Conservation (phyloP, 2,888 invertebrate species). For the Dicranocentrus wangi region DNA sequence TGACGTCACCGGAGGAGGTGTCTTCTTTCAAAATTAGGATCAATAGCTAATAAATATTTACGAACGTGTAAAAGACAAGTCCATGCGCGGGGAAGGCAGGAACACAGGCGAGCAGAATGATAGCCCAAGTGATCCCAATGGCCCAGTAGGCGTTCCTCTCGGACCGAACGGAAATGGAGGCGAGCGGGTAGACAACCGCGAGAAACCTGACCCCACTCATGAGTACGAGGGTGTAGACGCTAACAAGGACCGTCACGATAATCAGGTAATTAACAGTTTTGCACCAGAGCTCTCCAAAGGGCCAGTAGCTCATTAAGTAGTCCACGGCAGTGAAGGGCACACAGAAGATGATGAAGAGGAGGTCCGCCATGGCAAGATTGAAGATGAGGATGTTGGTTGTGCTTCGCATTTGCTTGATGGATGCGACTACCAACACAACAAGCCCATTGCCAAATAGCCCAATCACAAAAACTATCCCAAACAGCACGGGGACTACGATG, state of each 20-base stretch:
- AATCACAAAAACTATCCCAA: constrained; percentile 88
- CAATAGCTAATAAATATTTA: no score
- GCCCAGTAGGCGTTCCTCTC: constrained; percentile 87
- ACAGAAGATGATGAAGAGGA: constrained; percentile 93
- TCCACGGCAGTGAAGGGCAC: constrained; percentile 95
- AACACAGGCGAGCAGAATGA: constrained; percentile 84
- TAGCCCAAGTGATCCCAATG: constrained; percentile 86
- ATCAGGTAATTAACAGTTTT: constrained; percentile 92
- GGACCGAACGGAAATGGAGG: constrained; percentile 88
- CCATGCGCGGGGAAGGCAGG: constrained; percentile 87
- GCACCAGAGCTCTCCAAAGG: constrained; percentile 90
- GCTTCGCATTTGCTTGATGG: constrained; percentile 83
- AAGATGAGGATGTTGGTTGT: constrained; percentile 94
- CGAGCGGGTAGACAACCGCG: constrained; percentile 94
- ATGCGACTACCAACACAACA: constrained; percentile 90
- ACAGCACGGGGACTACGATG: constrained; percentile 86
- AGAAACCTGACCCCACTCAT: constrained; percentile 94
- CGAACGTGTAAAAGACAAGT: constrained; percentile 81
- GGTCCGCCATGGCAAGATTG: constrained; percentile 90
- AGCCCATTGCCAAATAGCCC: constrained; percentile 91
- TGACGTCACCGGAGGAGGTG: no score
- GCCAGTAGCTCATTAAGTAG: constrained; percentile 91
- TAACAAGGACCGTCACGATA: constrained; percentile 93
- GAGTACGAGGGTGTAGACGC: constrained; percentile 92
- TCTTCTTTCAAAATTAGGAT: no score